Percentiles rank a stretch among this genome's conserved stretches.
Evolutionary conservation across 2,113 vertebrate genomes (phyloP).

Genomic region (Marmota flaviventris): DNA sequence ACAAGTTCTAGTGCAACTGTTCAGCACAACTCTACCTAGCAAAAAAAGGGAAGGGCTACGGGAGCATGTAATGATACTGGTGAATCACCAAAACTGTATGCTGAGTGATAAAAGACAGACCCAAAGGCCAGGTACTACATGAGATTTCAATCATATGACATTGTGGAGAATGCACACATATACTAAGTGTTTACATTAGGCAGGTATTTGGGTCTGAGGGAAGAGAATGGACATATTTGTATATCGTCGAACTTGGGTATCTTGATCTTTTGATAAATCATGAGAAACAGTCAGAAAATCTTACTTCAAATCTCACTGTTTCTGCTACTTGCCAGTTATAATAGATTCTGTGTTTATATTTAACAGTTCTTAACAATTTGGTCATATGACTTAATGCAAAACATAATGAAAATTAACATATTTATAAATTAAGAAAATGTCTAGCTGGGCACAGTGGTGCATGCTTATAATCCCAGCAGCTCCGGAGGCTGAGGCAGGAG

Average conservation of each 20-base stretch:
- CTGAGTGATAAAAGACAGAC: neutral
- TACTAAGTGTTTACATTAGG: neutral
- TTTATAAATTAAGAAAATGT: constrained; percentile 59
- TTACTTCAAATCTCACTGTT: neutral
- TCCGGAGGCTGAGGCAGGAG: too few species aligned
- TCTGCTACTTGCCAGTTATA: constrained; percentile 2
- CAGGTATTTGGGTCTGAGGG: neutral
- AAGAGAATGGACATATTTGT: neutral
- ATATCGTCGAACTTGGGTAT: neutral
- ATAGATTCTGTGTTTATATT: neutral
- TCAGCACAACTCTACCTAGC: neutral
- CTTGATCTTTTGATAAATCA: neutral
- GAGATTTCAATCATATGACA: neutral
- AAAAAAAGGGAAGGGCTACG: neutral
- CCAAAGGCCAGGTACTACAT: too few species aligned
- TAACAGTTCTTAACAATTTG: neutral
- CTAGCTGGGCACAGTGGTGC: too few species aligned
- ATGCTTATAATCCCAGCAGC: too few species aligned
- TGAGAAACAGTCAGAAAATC: constrained; percentile 18
- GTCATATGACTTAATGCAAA: constrained; percentile 60
- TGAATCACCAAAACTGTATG: neutral
- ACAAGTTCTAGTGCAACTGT: neutral
- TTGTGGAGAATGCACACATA: neutral
- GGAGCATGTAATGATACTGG: neutral
- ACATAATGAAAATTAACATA: neutral